Evolutionary conservation across 2,113 vertebrate genomes (phyloP).

Genomic region (Apteryx mantelli): DNA sequence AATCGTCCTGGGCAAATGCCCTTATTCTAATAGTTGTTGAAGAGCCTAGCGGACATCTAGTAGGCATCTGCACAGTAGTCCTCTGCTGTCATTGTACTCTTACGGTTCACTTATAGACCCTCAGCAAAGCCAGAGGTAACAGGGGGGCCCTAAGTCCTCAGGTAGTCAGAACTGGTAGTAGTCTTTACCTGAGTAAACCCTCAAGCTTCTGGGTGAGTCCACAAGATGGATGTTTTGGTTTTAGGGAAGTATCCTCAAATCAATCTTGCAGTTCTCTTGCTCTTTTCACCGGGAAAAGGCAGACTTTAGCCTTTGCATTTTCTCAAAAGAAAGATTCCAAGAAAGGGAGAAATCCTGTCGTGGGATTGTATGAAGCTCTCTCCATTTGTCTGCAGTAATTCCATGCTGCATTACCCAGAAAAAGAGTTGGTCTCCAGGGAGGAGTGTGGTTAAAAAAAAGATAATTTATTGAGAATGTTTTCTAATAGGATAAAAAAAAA

Average conservation of each 20-base stretch:
- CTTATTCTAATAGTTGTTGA: too few species aligned
- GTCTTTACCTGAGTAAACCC: too few species aligned
- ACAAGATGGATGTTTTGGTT: too few species aligned
- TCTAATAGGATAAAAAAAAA: neutral
- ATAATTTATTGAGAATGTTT: neutral
- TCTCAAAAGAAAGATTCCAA: neutral
- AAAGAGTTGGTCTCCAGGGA: rapidly evolving
- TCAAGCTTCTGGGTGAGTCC: neutral
- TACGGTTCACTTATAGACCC: too few species aligned
- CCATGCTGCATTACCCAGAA: neutral
- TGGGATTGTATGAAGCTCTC: neutral
- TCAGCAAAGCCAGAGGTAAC: neutral
- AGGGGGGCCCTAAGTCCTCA: neutral
- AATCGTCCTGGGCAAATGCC: too few species aligned
- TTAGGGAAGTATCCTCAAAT: neutral
- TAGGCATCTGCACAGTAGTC: neutral
- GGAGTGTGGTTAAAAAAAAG: rapidly evolving
- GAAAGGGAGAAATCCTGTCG: neutral
- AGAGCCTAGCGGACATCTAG: too few species aligned
- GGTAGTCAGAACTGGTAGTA: neutral
- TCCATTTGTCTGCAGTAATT: neutral
- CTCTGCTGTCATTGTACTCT: neutral
- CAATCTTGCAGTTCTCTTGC: neutral
- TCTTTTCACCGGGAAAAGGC: neutral
- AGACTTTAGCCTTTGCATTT: neutral